These are phyloP conservation scores for Ophion ellenae DNA, from an alignment of 2,888 invertebrate genomes.

Conservation along the genomic window DNA sequence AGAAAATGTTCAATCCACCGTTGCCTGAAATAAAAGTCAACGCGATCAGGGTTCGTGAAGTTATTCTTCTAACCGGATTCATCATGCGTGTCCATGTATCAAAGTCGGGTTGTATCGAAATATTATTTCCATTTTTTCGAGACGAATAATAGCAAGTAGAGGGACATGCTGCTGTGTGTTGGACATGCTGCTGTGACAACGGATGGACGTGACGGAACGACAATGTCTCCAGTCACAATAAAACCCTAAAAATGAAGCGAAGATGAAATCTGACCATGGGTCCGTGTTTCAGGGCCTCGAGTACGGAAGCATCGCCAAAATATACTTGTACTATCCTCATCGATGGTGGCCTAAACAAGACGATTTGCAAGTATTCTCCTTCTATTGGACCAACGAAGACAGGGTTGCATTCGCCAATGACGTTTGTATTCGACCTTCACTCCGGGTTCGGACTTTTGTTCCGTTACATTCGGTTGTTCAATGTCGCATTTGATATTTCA, in stretches of 20 bases:
- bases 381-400: slow-evolving; percentile 48
- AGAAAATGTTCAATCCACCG: slow-evolving; percentile 85
- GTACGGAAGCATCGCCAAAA: slow-evolving; percentile 89
- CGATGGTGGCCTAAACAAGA: slow-evolving; percentile 61
- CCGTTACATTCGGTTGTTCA: neutral
- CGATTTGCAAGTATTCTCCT: neutral
- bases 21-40: slow-evolving; percentile 85
- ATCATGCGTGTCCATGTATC: no score
- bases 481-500: slow-evolving; percentile 36
- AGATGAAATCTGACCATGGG: neutral
- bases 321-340: slow-evolving; percentile 87
- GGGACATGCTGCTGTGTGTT: no score
- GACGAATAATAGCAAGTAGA: neutral
- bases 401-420: slow-evolving; percentile 43
- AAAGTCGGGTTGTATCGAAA: neutral
- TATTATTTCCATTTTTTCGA: neutral
- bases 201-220: no score
- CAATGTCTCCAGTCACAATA: neutral
- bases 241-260: neutral
- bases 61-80: neutral
- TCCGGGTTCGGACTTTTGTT: neutral
- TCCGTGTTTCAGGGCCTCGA: slow-evolving; percentile 81
- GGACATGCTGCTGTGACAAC: no score
- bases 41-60: slow-evolving; percentile 83
- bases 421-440: slow-evolving; percentile 15